Evolutionary conservation across 1,140 invertebrate genomes (phyloP).

Genomic region (Bombus vancouverensis): DNA sequence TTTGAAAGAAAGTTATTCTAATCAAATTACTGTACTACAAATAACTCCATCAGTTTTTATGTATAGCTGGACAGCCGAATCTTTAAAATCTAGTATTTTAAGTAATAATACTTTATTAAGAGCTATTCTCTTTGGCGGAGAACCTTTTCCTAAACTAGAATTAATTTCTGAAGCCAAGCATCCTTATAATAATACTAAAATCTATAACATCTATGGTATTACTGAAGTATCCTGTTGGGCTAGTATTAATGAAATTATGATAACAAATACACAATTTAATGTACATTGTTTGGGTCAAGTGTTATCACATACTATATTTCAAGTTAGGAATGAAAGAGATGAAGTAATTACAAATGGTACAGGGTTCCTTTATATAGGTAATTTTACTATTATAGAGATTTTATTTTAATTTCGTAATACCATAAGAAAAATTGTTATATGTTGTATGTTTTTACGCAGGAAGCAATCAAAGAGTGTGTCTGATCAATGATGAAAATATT

Average conservation of each 20-base stretch:
- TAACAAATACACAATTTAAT: constrained; percentile 49
- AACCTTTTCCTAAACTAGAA: constrained; percentile 83
- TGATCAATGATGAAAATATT: constrained; percentile 83
- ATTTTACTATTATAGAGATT: constrained; percentile 34
- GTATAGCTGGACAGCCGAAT: constrained; percentile 82
- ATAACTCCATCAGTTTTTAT: constrained; percentile 89
- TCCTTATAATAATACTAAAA: constrained; percentile 82
- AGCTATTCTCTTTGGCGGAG: constrained; percentile 86
- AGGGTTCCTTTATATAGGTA: constrained; percentile 86
- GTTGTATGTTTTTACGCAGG: constrained; percentile 78
- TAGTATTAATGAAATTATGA: constrained; percentile 84
- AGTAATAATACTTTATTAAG: constrained; percentile 81
- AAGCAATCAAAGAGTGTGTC: constrained; percentile 85
- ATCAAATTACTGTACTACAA: constrained; percentile 87
- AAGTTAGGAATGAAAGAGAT: constrained; percentile 79
- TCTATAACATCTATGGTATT: constrained; percentile 92
- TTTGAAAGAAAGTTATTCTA: constrained; percentile 77
- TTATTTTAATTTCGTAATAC: constrained; percentile 18
- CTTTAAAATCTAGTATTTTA: constrained; percentile 84
- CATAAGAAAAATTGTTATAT: constrained; percentile 12
- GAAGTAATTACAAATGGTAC: constrained; percentile 73
- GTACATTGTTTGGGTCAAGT: constrained; percentile 83
- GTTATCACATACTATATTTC: constrained; percentile 85
- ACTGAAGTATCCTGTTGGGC: constrained; percentile 94
- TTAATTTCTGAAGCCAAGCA: constrained; percentile 81